phyloP scores from a whole-genome alignment of 2,113 vertebrate species.

The Lepus timidus region DNA sequence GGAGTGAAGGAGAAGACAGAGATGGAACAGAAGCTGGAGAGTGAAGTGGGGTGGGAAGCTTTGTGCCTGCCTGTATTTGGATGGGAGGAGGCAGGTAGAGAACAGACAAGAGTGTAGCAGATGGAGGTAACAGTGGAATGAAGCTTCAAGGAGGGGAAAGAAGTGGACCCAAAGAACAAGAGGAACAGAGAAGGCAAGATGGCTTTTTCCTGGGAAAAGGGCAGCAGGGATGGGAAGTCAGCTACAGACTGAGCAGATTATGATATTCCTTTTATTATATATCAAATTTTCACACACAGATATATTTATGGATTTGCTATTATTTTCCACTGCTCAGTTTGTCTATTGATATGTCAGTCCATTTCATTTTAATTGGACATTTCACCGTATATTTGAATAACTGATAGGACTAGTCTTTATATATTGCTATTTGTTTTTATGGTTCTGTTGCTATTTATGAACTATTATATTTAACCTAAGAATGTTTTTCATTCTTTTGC shows the following conservation, averaged over 20 bases:
- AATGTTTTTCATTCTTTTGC: not conserved
- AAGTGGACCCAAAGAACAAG: no score
- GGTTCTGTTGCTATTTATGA: not conserved
- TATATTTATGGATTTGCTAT: not conserved
- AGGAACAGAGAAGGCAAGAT: no score
- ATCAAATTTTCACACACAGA: not conserved
- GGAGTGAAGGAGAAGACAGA: no score
- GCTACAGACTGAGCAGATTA: not conserved
- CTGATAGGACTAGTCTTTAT: not conserved
- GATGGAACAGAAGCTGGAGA: no score
- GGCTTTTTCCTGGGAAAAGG: no score
- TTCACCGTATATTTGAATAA: not conserved
- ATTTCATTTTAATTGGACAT: not conserved
- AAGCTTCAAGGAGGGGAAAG: no score
- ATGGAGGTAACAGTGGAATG: no score
- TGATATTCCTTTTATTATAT: not conserved
- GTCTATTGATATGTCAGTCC: not conserved
- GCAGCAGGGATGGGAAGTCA: no score
- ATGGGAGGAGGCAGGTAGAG: no score
- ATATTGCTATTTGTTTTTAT: not conserved
- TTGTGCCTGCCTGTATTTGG: no score
- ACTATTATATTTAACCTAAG: not conserved
- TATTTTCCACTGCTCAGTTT: not conserved
- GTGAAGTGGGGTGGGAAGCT: no score
- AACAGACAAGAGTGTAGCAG: no score